Evolutionary conservation across 2,797 vertebrate species (phyloP).

Genomic region (Ctenopoma multispine): DNA sequence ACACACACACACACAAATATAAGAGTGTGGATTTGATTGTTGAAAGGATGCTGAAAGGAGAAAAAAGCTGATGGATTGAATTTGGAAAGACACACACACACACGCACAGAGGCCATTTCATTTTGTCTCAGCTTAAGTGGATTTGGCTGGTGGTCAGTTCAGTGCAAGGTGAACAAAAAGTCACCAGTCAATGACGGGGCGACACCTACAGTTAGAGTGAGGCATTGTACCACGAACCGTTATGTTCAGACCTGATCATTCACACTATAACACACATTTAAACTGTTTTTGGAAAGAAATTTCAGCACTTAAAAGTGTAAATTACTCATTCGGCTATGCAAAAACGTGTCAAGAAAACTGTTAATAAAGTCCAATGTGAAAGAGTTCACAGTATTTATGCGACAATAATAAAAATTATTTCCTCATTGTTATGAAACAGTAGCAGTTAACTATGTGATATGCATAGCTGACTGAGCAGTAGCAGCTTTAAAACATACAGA

Average conservation of each 20-base stretch:
- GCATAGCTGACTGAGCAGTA: too few relatives aligned
- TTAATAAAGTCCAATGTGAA: too few relatives aligned
- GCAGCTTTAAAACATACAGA: too few relatives aligned
- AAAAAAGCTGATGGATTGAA: constrained; percentile 37
- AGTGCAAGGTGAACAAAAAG: constrained; percentile 39
- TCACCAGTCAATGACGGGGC: neutral
- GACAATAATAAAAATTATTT: too few relatives aligned
- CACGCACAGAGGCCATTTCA: constrained; percentile 36
- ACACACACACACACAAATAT: constrained; percentile 1
- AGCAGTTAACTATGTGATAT: too few relatives aligned
- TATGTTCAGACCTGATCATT: too few relatives aligned
- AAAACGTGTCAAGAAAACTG: too few relatives aligned
- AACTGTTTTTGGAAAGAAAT: neutral
- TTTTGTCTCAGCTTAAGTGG: constrained; percentile 49
- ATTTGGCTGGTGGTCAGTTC: constrained; percentile 50
- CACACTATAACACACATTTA: too few relatives aligned
- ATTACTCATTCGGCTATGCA: neutral
- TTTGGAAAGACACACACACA: constrained; percentile 15
- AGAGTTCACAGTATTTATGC: too few relatives aligned
- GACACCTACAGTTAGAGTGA: constrained; percentile 31
- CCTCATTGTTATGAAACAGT: too few relatives aligned
- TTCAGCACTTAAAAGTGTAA: too few relatives aligned
- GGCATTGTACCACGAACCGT: too few relatives aligned
- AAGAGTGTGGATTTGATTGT: constrained; percentile 19
- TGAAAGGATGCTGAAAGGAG: constrained; percentile 23